Base-by-base conservation (phyloP, 2,113 vertebrate genomes). In the Symphodus melops region DNA sequence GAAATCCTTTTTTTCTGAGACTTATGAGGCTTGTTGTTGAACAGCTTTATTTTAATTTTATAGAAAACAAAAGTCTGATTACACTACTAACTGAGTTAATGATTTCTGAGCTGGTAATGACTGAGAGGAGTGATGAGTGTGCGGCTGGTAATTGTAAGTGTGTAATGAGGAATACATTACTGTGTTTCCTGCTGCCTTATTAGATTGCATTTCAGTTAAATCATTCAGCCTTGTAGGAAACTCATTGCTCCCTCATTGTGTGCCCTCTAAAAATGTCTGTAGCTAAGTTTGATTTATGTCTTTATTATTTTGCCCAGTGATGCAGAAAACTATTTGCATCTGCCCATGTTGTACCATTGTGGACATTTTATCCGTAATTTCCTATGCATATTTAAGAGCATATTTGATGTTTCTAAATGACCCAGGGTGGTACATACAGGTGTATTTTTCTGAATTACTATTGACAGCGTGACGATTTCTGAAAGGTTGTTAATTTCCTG, bases 221-320 rank as follows among this genome's bases (percentile, higher is more conserved):
- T 90, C 83, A 87, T 65, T 81, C 84, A 77, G 11, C 79, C 82
- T 70, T 85, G 77, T 46, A 79, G 74, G 74, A 83, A 77, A 68
- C 73, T 76, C 73, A 25, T 72, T 67, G 80, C 66, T 71, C 64
- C 63, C 74, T 83, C 79, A 82, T 89, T 90, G 80, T 91, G 78
- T 89, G 74, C 69, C 66, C 78, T 66, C 82, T 81, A 90, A 85
- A 69, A 67, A 81, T 52, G 72, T 84, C 84, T 79, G 76, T 33
- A 74, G 78, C 88, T 88, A 84, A 83, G 71, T 89, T 87, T 91
- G 91, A 93, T 92, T 91, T 87, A 92, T 91, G 86, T 88, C 90
- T 91, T 88, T 88, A 90, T 92, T 91, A 91, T 89, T 88, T 87
- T 86, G 65, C 84, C 61, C 84, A 68, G 42, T 83, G 86, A 81